phyloP scores from a whole-genome alignment of 2,797 vertebrate genomes.

The Gadopsis marmoratus region DNA sequence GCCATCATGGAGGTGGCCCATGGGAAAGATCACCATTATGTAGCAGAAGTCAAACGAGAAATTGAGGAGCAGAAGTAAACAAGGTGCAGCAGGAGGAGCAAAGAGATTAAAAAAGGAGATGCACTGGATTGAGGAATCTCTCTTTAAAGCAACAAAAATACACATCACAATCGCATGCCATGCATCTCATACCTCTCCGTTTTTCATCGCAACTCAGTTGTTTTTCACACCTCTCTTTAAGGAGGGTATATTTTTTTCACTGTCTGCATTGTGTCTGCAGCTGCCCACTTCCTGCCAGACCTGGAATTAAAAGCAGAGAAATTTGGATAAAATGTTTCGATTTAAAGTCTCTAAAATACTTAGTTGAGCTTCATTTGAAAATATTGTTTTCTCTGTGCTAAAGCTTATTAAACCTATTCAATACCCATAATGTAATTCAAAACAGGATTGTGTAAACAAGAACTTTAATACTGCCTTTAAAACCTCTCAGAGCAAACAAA shows the following conservation, averaged over 20 bases:
- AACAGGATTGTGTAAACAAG: constrained; percentile 9
- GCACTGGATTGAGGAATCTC: constrained; percentile 22
- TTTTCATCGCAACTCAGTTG: constrained; percentile 4
- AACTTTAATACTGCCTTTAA: constrained; percentile 21
- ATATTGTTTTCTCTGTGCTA: constrained; percentile 22
- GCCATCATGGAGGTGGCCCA: constrained; percentile 97
- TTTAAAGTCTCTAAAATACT: constrained; percentile 4
- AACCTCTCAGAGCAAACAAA: constrained; percentile 30
- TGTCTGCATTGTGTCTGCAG: constrained; percentile 31
- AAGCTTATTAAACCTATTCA: constrained; percentile 22
- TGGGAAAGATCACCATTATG: constrained; percentile 96
- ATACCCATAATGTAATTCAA: background rate
- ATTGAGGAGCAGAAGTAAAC: constrained; percentile 86
- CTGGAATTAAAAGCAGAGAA: constrained; percentile 13
- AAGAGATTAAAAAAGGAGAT: constrained; percentile 3
- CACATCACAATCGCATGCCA: constrained; percentile 68
- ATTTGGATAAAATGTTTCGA: constrained; percentile 16
- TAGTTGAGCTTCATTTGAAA: constrained; percentile 25
- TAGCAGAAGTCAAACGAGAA: constrained; percentile 95
- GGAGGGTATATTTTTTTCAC: constrained; percentile 21
- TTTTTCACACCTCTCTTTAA: constrained; percentile 19
- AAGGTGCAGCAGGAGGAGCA: constrained; percentile 31
- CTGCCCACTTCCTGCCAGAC: constrained; percentile 19
- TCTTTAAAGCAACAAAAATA: constrained; percentile 41
- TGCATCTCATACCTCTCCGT: constrained; percentile 69